Percentiles rank a stretch among this genome's conserved stretches.
phyloP scores from a whole-genome alignment of 2,113 vertebrate genomes.

The Miniopterus natalensis region DNA sequence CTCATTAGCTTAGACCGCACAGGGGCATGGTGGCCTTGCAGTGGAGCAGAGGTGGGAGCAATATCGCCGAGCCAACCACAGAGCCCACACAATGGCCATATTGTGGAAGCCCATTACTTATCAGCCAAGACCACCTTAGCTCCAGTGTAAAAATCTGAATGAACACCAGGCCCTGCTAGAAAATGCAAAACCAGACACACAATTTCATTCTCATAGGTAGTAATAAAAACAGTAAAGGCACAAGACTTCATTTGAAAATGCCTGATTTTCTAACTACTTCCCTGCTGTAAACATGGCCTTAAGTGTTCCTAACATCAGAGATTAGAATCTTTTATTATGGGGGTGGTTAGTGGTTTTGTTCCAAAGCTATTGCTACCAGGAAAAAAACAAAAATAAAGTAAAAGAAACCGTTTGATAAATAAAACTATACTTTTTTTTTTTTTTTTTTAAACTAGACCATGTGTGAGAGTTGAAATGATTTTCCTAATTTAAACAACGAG shows the following conservation, averaged over 20 bases:
- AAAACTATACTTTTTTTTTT: neutral
- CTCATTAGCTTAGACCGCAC: neutral
- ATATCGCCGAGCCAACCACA: neutral
- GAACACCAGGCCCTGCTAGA: neutral
- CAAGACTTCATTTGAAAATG: slow-evolving; percentile 1
- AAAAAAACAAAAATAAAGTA: neutral
- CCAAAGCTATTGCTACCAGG: neutral
- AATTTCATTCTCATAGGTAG: neutral
- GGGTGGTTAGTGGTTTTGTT: slow-evolving; percentile 1
- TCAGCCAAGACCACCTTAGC: neutral
- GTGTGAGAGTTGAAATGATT: slow-evolving; percentile 52
- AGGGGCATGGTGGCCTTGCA: neutral
- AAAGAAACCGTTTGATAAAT: slow-evolving; percentile 1
- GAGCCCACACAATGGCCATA: neutral
- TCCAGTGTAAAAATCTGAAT: neutral
- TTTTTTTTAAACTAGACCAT: neutral
- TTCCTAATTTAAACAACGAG: slow-evolving; percentile 62
- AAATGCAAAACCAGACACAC: neutral
- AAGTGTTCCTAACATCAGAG: neutral
- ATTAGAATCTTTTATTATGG: neutral
- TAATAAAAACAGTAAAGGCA: neutral
- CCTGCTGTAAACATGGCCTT: neutral
- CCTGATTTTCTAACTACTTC: neutral
- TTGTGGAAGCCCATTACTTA: neutral
- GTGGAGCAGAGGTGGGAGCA: neutral